These are phyloP conservation scores for Xiphorhynchus erythropygius DNA, from an alignment of 2,797 vertebrate species.

Conservation along the genomic window DNA sequence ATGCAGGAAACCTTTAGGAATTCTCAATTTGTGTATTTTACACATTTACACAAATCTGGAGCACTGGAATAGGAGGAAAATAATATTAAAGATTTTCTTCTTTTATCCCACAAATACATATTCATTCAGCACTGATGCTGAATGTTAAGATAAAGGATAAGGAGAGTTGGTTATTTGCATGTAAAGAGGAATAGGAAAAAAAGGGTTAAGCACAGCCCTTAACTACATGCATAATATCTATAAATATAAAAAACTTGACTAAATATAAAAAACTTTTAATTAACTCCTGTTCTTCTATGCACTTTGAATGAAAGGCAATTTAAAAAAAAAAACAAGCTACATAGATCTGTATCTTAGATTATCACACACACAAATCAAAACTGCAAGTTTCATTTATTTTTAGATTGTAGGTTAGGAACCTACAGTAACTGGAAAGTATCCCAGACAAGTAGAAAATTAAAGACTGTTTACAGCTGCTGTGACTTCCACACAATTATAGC, in stretches of 20 bases:
- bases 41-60: background rate
- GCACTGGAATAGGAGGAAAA: background rate
- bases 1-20: background rate
- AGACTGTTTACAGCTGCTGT: conserved; percentile 14
- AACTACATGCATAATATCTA: background rate
- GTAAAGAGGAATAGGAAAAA: background rate
- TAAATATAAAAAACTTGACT: background rate
- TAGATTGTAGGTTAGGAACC: conserved; percentile 1
- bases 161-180: background rate
- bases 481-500: conserved; percentile 12
- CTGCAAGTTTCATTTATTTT: conserved; percentile 14
- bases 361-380: background rate
- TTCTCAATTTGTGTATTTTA: background rate
- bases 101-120: background rate
- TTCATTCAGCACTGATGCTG: background rate
- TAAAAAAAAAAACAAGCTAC: background rate
- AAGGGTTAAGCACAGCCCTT: background rate
- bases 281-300: background rate
- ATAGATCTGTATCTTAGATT: background rate
- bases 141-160: background rate
- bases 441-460: conserved; percentile 14
- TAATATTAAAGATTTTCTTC: background rate
- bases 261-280: background rate
- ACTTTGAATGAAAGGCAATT: background rate
- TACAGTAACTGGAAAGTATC: conserved; percentile 25